Percentiles rank a stretch among this genome's conserved stretches.
Evolutionary conservation across 2,113 vertebrate genomes (phyloP).

Genomic region (Nerophis lumbriciformis): DNA sequence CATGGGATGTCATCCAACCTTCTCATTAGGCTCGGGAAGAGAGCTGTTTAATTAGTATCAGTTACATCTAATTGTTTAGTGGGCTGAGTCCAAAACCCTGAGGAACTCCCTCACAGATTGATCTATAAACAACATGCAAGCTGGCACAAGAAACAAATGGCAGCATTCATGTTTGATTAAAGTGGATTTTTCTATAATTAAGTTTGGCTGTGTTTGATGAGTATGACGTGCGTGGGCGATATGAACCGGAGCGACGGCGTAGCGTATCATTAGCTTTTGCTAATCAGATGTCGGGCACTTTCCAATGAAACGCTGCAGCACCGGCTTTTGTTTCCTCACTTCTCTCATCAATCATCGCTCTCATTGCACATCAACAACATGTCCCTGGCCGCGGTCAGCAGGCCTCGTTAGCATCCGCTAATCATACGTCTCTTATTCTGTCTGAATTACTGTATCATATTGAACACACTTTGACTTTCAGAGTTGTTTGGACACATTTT

Average conservation of each 20-base stretch:
- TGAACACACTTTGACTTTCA: too few species aligned
- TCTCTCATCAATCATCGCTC: background rate
- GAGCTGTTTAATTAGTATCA: background rate
- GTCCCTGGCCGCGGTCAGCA: background rate
- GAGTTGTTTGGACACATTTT: background rate
- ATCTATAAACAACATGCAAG: background rate
- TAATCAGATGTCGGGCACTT: background rate
- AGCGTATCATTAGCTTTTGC: background rate
- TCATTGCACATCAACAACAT: background rate
- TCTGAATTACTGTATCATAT: background rate
- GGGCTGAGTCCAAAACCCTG: slow-evolving; percentile 7
- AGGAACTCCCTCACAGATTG: slow-evolving; percentile 6
- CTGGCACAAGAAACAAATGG: background rate
- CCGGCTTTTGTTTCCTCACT: background rate
- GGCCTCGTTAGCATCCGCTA: background rate
- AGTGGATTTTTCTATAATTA: background rate
- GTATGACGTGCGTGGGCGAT: background rate
- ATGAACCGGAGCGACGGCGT: background rate
- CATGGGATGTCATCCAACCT: too few species aligned
- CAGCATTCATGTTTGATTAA: background rate
- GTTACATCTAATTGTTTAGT: background rate
- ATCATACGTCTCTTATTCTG: background rate
- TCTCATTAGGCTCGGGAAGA: background rate
- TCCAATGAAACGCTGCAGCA: background rate
- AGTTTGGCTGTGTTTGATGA: background rate